Conservation (phyloP, 2,797 vertebrate genomes). For the Alfaro cultratus region DNA sequence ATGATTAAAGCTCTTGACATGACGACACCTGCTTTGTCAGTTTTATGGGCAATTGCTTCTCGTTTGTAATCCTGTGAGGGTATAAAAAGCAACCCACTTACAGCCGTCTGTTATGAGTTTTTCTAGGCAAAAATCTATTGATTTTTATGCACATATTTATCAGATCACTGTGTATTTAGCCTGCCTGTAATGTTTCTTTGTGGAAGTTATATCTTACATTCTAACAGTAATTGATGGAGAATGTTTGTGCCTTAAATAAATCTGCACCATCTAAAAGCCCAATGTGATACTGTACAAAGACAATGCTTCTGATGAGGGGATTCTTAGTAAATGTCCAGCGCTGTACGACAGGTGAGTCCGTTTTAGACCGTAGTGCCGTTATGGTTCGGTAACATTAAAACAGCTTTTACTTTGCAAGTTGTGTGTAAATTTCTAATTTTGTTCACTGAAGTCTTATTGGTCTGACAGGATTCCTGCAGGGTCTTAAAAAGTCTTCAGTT, state of each 20-base stretch:
- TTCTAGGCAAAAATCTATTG: neutral
- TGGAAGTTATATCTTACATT: conserved; percentile 16
- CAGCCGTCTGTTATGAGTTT: neutral
- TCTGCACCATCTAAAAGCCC: conserved; percentile 24
- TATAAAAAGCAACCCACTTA: neutral
- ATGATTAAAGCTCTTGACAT: conserved; percentile 83
- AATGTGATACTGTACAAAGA: conserved; percentile 5
- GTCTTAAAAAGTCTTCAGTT: neutral
- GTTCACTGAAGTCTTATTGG: neutral
- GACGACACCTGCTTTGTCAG: conserved; percentile 56
- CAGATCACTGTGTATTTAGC: conserved; percentile 25
- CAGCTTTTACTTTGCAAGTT: neutral
- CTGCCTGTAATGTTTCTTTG: conserved; percentile 29
- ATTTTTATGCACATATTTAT: conserved; percentile 12
- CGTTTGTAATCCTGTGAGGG: conserved; percentile 11
- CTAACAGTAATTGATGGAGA: conserved; percentile 30
- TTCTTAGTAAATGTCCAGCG: neutral
- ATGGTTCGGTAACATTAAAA: neutral
- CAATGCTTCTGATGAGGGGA: neutral
- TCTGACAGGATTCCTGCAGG: neutral
- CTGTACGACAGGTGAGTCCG: conserved; percentile 10
- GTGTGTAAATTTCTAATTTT: conserved; percentile 1
- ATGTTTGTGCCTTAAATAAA: conserved; percentile 56
- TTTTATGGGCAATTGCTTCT: conserved; percentile 40
- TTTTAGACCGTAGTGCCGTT: neutral